Evolutionary conservation across 1,140 invertebrate species (phyloP).

Genomic region (Mercenaria mercenaria): DNA sequence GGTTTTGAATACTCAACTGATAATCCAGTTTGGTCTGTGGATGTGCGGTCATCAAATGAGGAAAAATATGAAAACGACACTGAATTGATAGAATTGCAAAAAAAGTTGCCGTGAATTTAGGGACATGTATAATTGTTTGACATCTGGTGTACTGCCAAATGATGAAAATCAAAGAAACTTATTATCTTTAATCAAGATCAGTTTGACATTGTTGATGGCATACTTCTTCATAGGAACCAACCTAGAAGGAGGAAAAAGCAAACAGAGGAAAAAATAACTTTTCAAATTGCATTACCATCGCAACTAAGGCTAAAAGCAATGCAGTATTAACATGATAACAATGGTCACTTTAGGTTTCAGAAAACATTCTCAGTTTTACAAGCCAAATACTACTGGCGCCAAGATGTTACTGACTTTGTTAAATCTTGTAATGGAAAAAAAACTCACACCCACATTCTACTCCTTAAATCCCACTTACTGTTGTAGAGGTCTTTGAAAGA

Average conservation of each 20-base stretch:
- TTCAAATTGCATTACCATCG: no score
- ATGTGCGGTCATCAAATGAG: neutral
- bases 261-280: neutral
- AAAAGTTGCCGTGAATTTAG: constrained; percentile 9
- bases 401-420: constrained; percentile 1
- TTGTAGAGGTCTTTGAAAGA: constrained; percentile 43
- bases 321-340: constrained; percentile 58
- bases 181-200: constrained; percentile 47
- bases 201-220: constrained; percentile 66
- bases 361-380: constrained; percentile 22
- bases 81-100: no score
- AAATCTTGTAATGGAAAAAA: constrained; percentile 4
- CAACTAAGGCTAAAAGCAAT: constrained; percentile 51
- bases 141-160: constrained; percentile 22
- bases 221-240: constrained; percentile 66
- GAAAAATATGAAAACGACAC: neutral
- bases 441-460: neutral
- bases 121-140: constrained; percentile 48
- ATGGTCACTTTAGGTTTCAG: constrained; percentile 55
- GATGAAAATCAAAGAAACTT: constrained; percentile 19
- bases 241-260: constrained; percentile 31
- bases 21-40: neutral
- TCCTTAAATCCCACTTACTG: constrained; percentile 23
- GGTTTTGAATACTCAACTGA: neutral
- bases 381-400: constrained; percentile 65